These are phyloP conservation scores for Orius insidiosus DNA, from an alignment of 1,140 invertebrate genomes.

Conservation along the genomic window DNA sequence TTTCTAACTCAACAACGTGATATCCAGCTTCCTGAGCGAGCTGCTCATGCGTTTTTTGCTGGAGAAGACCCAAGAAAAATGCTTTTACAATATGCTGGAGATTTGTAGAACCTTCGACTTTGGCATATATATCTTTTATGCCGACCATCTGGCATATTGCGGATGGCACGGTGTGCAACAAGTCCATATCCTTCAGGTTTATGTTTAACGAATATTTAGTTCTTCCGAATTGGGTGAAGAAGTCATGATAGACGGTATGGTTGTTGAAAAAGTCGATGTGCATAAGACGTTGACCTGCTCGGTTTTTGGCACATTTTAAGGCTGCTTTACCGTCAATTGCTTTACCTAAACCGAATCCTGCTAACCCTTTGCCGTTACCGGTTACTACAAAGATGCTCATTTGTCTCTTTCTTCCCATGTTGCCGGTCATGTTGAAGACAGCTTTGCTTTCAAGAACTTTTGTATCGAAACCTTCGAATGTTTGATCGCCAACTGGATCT, in stretches of 20 bases:
- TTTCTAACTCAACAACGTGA: constrained; percentile 69
- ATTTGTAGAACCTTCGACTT: constrained; percentile 77
- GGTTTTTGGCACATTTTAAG: constrained; percentile 62
- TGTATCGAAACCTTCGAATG: constrained; percentile 74
- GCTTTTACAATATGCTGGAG: constrained; percentile 75
- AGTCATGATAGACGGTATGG: constrained; percentile 84
- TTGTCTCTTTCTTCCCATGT: constrained; percentile 53
- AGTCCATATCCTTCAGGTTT: constrained; percentile 78
- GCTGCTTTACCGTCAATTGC: constrained; percentile 42
- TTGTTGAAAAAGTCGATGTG: constrained; percentile 62
- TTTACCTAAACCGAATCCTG: constrained; percentile 62
- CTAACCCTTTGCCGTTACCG: constrained; percentile 77
- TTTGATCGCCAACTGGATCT: constrained; percentile 63
- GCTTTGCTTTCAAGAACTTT: constrained; percentile 56
- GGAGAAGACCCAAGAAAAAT: constrained; percentile 79
- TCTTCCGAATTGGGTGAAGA: constrained; percentile 66
- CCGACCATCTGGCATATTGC: constrained; percentile 77
- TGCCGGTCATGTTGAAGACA: constrained; percentile 70
- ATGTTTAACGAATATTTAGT: constrained; percentile 75
- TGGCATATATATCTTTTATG: constrained; percentile 82
- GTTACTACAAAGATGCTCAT: constrained; percentile 57
- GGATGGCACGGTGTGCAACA: constrained; percentile 69
- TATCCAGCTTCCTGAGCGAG: constrained; percentile 77
- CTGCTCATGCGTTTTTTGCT: constrained; percentile 77
- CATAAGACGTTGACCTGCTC: constrained; percentile 69